Percentiles rank a stretch among this genome's conserved stretches.
Conservation (phyloP, 2,888 invertebrate species). For the Chaetoderma sp. region DNA sequence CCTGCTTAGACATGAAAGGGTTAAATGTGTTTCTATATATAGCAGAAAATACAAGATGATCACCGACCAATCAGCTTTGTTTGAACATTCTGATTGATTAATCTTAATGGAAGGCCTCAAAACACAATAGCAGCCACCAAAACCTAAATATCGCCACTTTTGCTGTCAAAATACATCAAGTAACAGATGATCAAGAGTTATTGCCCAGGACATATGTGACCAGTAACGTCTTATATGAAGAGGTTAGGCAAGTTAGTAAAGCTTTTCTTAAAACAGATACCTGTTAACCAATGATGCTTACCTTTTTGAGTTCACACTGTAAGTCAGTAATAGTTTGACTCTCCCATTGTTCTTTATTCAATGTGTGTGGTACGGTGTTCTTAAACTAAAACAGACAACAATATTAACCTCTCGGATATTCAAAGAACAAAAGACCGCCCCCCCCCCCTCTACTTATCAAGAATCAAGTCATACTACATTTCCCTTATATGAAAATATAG, state of each 20-base stretch:
- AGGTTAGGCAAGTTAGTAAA: not conserved
- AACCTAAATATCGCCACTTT: no score
- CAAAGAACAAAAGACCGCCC: not conserved
- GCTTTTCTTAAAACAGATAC: not conserved
- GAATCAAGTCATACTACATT: no score
- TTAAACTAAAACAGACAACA: slow-evolving; percentile 50
- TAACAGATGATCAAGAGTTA: not conserved
- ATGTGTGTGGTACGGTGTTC: slow-evolving; percentile 57
- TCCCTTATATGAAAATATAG: no score
- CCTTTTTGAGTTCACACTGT: slow-evolving; percentile 61
- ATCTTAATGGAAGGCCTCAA: no score
- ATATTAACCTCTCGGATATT: no score
- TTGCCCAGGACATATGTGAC: not conserved
- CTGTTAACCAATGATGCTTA: slow-evolving; percentile 20
- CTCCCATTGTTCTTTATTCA: slow-evolving; percentile 59
- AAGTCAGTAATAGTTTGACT: slow-evolving; percentile 60
- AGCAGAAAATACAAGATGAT: no score
- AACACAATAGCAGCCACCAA: no score
- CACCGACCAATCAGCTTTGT: no score
- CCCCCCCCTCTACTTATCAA: not conserved
- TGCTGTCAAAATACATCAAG: not conserved
- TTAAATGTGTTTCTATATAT: no score
- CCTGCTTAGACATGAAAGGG: no score
- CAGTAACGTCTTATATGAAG: not conserved
- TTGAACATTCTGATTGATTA: no score